Percentiles rank a stretch among this genome's conserved stretches.
These are phyloP conservation scores for Enteromius radiatus DNA, from an alignment of 2,797 vertebrate species.

Conservation along the genomic window DNA sequence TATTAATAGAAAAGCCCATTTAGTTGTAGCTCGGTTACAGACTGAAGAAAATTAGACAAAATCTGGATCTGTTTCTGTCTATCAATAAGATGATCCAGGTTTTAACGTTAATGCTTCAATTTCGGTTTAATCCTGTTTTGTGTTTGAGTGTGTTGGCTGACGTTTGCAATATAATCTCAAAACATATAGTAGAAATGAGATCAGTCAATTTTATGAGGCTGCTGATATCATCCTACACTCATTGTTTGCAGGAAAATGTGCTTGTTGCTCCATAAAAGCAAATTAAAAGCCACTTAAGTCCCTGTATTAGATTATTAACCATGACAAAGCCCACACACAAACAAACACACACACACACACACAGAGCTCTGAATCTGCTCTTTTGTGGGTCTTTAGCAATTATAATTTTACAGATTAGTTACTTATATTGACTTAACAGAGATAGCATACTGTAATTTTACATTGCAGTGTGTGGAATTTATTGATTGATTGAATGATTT, in stretches of 20 bases:
- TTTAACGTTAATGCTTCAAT: conserved; percentile 26
- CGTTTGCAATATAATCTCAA: conserved; percentile 30
- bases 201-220: background rate
- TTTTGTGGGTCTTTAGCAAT: background rate
- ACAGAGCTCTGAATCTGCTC: background rate
- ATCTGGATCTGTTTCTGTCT: background rate
- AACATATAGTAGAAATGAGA: conserved; percentile 1
- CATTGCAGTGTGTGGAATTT: background rate
- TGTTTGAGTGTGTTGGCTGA: background rate
- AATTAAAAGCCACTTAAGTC: conserved; percentile 24
- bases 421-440: conserved; percentile 6
- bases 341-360: background rate
- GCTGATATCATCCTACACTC: conserved; percentile 16
- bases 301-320: conserved; percentile 3
- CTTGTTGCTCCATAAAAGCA: conserved; percentile 9
- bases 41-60: conserved; percentile 6
- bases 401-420: background rate
- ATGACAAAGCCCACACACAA: background rate
- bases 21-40: background rate
- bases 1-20: background rate
- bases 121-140: conserved; percentile 12
- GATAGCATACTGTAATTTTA: background rate
- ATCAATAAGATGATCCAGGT: conserved; percentile 15
- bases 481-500: too few relatives aligned
- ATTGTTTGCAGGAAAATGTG: conserved; percentile 6